phyloP scores from a whole-genome alignment of 2,113 vertebrate species.

The Lucifuga dentata region DNA sequence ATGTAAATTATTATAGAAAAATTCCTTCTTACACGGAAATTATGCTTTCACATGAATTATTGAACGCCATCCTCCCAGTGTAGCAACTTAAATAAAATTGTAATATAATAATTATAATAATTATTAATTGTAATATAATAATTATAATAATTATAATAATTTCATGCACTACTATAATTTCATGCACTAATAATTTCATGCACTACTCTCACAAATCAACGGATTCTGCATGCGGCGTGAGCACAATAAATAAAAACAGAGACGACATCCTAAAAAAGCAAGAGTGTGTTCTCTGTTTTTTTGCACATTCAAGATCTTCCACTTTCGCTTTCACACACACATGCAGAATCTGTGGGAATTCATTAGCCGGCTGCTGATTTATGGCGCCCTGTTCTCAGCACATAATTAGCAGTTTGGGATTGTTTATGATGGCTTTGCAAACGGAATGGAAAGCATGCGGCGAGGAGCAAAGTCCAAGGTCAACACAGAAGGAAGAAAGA shows the following conservation, averaged over 20 bases:
- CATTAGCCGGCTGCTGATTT: constrained; percentile 64
- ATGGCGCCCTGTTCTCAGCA: constrained; percentile 58
- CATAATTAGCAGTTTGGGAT: constrained; percentile 72
- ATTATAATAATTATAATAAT: no score
- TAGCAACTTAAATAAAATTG: constrained; percentile 1
- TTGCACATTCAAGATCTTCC: background rate
- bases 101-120: no score
- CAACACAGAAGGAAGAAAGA: constrained; percentile 11
- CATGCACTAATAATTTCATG: constrained; percentile 33
- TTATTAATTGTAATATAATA: no score
- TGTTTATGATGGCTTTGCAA: constrained; percentile 62
- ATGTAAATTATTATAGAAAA: constrained; percentile 1
- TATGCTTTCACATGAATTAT: constrained; percentile 7
- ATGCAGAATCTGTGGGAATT: constrained; percentile 60
- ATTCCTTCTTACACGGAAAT: constrained; percentile 7
- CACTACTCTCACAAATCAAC: constrained; percentile 5
- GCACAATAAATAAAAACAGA: constrained; percentile 30
- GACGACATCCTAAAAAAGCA: constrained; percentile 24
- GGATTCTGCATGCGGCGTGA: constrained; percentile 15
- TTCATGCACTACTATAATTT: no score
- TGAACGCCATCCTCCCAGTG: background rate
- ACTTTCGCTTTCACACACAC: constrained; percentile 13
- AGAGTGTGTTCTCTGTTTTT: constrained; percentile 10
- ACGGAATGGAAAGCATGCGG: constrained; percentile 41
- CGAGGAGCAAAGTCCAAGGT: constrained; percentile 29